Conservation (phyloP, 2,888 invertebrate species). For the Amphipyra tragopoginis region DNA sequence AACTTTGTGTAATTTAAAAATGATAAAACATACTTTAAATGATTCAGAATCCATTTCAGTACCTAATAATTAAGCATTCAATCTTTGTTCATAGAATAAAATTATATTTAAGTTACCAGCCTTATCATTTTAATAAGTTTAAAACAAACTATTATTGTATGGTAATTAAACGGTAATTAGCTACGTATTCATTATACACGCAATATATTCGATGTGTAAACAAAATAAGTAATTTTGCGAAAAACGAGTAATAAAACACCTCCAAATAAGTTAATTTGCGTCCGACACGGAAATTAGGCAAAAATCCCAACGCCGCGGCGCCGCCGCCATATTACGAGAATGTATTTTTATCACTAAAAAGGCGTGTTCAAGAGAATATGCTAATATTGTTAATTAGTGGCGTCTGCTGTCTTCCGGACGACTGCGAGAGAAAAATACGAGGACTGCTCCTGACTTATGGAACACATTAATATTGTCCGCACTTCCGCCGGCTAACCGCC, state of each 20-base stretch:
- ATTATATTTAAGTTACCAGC: too few species aligned
- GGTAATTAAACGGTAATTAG: background rate
- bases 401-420: slow-evolving; percentile 79
- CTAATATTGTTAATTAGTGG: slow-evolving; percentile 88
- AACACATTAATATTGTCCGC: slow-evolving; percentile 86
- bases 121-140: too few species aligned
- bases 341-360: slow-evolving; percentile 71
- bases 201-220: background rate
- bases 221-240: slow-evolving; percentile 23
- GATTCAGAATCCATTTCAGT: too few species aligned
- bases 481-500: slow-evolving; percentile 79
- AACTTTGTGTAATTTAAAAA: background rate
- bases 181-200: background rate
- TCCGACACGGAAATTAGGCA: slow-evolving; percentile 72
- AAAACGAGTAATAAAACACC: slow-evolving; percentile 47
- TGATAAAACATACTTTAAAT: background rate
- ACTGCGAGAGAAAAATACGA: slow-evolving; percentile 83
- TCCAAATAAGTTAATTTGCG: slow-evolving; percentile 72
- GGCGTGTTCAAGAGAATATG: slow-evolving; percentile 80
- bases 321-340: slow-evolving; percentile 65
- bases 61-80: too few species aligned
- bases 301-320: slow-evolving; percentile 57
- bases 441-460: slow-evolving; percentile 82
- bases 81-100: too few species aligned
- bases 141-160: too few species aligned